Evolutionary conservation across 2,888 invertebrate genomes (phyloP).

Genomic region (Drosophila merina): DNA sequence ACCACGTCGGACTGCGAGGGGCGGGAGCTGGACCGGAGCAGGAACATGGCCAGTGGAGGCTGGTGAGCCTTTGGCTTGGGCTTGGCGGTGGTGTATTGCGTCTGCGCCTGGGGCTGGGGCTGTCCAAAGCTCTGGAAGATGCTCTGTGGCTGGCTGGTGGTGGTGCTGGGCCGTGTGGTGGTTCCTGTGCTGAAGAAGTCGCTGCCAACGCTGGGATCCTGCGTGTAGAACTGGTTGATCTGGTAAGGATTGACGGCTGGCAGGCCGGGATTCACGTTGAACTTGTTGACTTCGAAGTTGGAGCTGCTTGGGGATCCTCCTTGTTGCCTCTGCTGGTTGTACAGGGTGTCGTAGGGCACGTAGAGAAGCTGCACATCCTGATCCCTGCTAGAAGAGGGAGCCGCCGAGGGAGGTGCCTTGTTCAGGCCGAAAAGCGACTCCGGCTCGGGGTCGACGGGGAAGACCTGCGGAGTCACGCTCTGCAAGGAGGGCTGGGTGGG

Average conservation of each 20-base stretch:
- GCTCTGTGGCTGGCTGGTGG: conserved; percentile 76
- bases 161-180: conserved; percentile 78
- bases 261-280: conserved; percentile 73
- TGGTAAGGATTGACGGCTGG: conserved; percentile 84
- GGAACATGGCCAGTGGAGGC: conserved; percentile 92
- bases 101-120: conserved; percentile 82
- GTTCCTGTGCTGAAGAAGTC: conserved; percentile 71
- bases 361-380: conserved; percentile 92
- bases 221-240: conserved; percentile 84
- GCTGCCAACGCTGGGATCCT: conserved; percentile 72
- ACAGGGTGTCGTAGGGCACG: conserved; percentile 91
- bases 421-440: conserved; percentile 70
- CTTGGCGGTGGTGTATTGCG: conserved; percentile 85
- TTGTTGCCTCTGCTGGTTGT: conserved; percentile 83
- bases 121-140: conserved; percentile 75
- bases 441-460: conserved; percentile 68
- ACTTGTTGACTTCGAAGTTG: conserved; percentile 76
- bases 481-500: conserved; percentile 74
- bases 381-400: conserved; percentile 66
- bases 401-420: conserved; percentile 51
- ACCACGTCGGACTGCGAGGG: conserved; percentile 89
- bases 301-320: conserved; percentile 46
- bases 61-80: conserved; percentile 90
- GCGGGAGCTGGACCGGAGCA: conserved; percentile 84
- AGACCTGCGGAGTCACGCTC: conserved; percentile 76